Base-by-base conservation (phyloP, 23 tunicate genomes). In the Ciona savignyi region DNA sequence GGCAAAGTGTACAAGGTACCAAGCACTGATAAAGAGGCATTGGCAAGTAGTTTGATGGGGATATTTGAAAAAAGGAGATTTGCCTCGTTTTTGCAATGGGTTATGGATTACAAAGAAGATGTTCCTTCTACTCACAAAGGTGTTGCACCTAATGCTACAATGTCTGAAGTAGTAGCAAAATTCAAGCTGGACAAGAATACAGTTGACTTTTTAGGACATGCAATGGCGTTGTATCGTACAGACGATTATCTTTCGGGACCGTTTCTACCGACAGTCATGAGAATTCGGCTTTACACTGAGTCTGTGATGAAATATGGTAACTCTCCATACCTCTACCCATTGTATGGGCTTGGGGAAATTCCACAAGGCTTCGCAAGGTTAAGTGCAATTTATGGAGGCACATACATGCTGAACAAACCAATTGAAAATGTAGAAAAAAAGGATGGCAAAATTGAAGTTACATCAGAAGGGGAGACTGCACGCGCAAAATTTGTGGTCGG, bases 331-430 rank as follows among this genome's bases (percentile, higher is more conserved):
- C 90, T 95, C 32, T 95, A 95, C 67, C 99, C 99, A 63, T 73
- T 95, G 30, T 95, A 95, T 78, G 99, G 99, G 34, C 93, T 95
- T 76, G 99, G 96, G 32, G 99, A 95, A 63, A 74, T 95, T 24
- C 99, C 99, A 1, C 99, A 95, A 78, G 99, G 83, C 11, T 91
- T 91, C 67, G 97, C 97, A 31, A 71, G 97, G n/a, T 78, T 88
- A 1, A 81, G 96, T 70, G 99, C 99, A n/a, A 93, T 95, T 56
- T 84, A 86, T 77, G 99, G 99, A 2, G 99, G 99, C 24, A 95
- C 99, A 4, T 95, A 89, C 88, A 95, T 95, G 99, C 87, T 95
- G 9, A 65, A 93, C 70, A 95, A 95, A 68, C 96, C 96, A 33
- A 88, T 95, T 0, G 88, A 84, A 26, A 83, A 73, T 1, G 74